A percentile compares a stretch with the other conserved stretches of the same genome.
Conservation (phyloP, 92 coral and sea anemone genomes). For the Palythoa caribaeorum region DNA sequence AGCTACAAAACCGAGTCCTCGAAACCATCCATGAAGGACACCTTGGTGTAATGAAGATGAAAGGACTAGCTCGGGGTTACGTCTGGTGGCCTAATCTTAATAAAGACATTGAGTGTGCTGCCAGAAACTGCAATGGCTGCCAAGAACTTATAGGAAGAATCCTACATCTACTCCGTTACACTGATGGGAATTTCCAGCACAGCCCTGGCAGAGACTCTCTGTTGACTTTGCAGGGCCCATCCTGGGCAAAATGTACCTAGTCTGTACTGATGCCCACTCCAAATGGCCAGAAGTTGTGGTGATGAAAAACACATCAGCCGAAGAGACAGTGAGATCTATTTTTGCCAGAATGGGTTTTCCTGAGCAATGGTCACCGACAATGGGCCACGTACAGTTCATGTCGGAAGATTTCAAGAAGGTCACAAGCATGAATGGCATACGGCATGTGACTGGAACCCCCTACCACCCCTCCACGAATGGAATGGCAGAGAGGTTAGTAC, state of each 20-base stretch:
- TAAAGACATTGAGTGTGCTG: slow-evolving; percentile 54
- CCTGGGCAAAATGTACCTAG: slow-evolving; percentile 51
- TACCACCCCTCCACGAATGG: slow-evolving; percentile 11
- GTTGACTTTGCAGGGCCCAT: slow-evolving; percentile 66
- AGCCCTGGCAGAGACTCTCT: slow-evolving; percentile 65
- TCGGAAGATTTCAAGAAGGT: slow-evolving; percentile 47
- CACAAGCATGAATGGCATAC: slow-evolving; percentile 32
- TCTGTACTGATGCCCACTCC: slow-evolving; percentile 47
- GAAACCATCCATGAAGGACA: slow-evolving; percentile 62
- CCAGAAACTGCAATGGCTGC: slow-evolving; percentile 54
- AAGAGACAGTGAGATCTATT: slow-evolving; percentile 48
- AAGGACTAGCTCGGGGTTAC: slow-evolving; percentile 62
- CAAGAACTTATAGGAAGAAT: slow-evolving; percentile 46
- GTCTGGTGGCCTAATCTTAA: slow-evolving; percentile 71
- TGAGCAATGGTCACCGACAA: slow-evolving; percentile 58
- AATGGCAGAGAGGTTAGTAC: slow-evolving; percentile 57
- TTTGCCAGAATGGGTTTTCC: slow-evolving; percentile 61
- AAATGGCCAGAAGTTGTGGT: slow-evolving; percentile 57
- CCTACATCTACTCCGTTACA: slow-evolving; percentile 51
- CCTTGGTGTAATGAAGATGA: slow-evolving; percentile 63
- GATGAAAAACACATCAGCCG: slow-evolving; percentile 52
- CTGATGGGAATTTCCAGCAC: slow-evolving; percentile 63
- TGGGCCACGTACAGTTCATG: slow-evolving; percentile 49
- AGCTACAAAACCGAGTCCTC: slow-evolving; percentile 46
- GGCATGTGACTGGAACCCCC: slow-evolving; percentile 58